Evolutionary conservation across 2,113 vertebrate genomes (phyloP).

Genomic region (Turdus rufiventris): DNA sequence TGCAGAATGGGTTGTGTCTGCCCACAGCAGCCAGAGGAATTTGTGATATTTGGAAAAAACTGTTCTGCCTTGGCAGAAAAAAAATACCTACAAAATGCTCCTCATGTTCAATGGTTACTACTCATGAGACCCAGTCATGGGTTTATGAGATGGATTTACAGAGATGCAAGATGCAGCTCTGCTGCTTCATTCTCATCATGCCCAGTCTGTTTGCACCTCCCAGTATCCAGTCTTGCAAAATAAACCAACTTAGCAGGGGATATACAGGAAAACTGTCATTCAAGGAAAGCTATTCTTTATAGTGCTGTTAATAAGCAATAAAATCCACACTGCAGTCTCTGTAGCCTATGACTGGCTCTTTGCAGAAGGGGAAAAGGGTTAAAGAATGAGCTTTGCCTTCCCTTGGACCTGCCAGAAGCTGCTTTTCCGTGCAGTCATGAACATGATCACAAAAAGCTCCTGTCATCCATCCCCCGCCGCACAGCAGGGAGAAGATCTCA

Average conservation of each 20-base stretch:
- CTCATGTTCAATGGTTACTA: not conserved
- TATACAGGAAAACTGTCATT: not conserved
- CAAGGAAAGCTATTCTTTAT: not conserved
- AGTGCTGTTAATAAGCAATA: not conserved
- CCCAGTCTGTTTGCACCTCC: not conserved
- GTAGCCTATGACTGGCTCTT: not conserved
- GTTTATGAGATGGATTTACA: not conserved
- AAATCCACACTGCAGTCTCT: not conserved
- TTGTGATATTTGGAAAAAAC: not conserved
- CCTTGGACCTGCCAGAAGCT: not conserved
- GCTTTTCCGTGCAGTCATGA: not conserved
- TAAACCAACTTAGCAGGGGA: not conserved
- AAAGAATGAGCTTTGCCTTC: not conserved
- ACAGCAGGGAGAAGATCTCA: not conserved
- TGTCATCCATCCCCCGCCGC: not conserved
- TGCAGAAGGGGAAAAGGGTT: not conserved
- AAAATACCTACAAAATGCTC: not conserved
- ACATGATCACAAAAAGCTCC: not conserved
- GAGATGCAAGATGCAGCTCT: not conserved
- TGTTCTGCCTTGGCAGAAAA: not conserved
- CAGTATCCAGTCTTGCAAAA: not conserved
- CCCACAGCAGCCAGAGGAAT: not conserved
- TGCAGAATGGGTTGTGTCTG: not conserved
- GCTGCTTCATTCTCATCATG: not conserved
- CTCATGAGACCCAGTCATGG: not conserved